These are phyloP conservation scores for Orussus abietinus DNA, from an alignment of 1,140 invertebrate species.

Conservation along the genomic window DNA sequence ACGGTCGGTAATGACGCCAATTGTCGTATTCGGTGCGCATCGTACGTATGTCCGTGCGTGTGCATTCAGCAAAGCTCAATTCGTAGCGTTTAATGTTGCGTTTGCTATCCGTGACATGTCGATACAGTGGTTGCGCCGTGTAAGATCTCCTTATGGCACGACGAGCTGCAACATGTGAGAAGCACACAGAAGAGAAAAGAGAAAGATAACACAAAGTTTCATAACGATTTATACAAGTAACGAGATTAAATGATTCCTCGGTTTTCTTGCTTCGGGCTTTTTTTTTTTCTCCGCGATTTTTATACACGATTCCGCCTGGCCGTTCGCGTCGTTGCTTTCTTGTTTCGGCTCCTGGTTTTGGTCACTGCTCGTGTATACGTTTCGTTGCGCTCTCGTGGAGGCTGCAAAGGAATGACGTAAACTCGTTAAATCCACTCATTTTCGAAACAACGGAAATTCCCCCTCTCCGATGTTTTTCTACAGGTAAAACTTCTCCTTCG, in stretches of 20 bases:
- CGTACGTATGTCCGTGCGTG: slow-evolving; percentile 27
- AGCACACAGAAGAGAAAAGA: slow-evolving; percentile 27
- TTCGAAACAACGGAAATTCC: too few relatives aligned
- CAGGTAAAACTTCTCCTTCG: too few relatives aligned
- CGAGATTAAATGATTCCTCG: slow-evolving; percentile 17
- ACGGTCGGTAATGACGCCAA: too few relatives aligned
- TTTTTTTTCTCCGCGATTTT: too few relatives aligned
- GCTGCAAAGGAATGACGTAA: too few relatives aligned
- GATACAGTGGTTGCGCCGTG: slow-evolving; percentile 11
- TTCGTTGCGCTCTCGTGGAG: too few relatives aligned
- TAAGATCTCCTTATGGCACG: too few relatives aligned
- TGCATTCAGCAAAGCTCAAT: slow-evolving; percentile 39
- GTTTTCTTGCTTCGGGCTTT: too few relatives aligned
- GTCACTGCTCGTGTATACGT: too few relatives aligned
- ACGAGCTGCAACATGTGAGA: slow-evolving; percentile 37
- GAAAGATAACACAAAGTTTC: slow-evolving; percentile 35
- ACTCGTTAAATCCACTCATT: too few relatives aligned
- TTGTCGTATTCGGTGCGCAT: slow-evolving; percentile 17
- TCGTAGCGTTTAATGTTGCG: slow-evolving; percentile 29
- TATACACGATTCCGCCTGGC: slow-evolving; percentile 24
- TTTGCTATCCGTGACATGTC: slow-evolving; percentile 24
- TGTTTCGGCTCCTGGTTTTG: too few relatives aligned
- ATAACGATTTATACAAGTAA: slow-evolving; percentile 27
- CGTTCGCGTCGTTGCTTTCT: slow-evolving; percentile 10
- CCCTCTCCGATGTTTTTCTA: too few relatives aligned